phyloP scores from a whole-genome alignment of 2,797 vertebrate genomes.

The Intellagama lesueurii region DNA sequence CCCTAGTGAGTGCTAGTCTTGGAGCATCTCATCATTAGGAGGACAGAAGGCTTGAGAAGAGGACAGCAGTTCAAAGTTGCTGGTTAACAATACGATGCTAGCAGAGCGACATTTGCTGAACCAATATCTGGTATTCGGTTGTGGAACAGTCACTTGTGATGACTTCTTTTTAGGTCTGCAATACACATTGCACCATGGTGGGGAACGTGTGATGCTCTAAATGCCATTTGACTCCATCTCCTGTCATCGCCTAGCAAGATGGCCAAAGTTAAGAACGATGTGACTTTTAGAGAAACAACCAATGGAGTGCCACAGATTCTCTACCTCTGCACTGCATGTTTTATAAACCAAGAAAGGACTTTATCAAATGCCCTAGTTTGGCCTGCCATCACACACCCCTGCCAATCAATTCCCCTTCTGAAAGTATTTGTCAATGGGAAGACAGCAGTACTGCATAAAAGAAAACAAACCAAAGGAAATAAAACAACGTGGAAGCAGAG shows the following conservation, averaged over 20 bases:
- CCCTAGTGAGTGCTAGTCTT: neutral
- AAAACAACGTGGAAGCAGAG: neutral
- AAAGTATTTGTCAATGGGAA: neutral
- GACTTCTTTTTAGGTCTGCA: neutral
- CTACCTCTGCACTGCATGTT: neutral
- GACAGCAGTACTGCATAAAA: neutral
- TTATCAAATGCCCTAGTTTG: neutral
- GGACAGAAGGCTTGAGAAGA: no score
- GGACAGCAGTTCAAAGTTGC: neutral
- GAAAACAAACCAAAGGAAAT: neutral
- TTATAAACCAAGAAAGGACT: neutral
- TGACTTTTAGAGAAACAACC: neutral
- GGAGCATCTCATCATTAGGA: neutral
- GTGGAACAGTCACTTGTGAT: neutral
- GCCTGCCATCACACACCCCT: neutral
- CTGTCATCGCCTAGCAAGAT: no score
- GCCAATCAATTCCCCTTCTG: neutral
- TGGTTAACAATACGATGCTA: neutral
- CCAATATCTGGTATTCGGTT: neutral
- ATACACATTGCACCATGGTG: neutral
- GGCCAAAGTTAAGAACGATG: neutral
- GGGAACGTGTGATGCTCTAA: neutral
- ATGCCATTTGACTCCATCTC: neutral
- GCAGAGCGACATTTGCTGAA: neutral
- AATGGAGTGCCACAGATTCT: neutral